Percentiles rank a stretch among this genome's conserved stretches.
These are phyloP conservation scores for Ceyx melanurus DNA, from an alignment of 2,113 vertebrate genomes.

Conservation along the genomic window DNA sequence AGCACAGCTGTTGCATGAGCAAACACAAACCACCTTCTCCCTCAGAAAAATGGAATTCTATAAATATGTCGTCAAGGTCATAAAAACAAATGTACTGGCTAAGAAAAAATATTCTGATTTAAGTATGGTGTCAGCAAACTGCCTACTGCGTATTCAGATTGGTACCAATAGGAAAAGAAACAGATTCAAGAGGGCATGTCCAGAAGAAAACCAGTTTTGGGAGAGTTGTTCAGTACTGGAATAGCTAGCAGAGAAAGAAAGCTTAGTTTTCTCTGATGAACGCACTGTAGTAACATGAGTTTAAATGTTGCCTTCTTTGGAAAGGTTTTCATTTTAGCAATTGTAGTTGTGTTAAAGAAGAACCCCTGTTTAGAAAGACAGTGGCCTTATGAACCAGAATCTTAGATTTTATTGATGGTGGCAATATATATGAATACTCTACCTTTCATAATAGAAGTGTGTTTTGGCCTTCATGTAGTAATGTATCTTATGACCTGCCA, in stretches of 20 bases:
- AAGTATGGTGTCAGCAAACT: not conserved
- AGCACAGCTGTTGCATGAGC: not conserved
- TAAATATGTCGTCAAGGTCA: not conserved
- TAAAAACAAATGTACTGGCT: not conserved
- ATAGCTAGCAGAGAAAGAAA: not conserved
- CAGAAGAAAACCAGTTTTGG: not conserved
- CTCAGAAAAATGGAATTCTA: not conserved
- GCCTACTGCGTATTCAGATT: not conserved
- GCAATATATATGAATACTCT: not conserved
- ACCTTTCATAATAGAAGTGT: not conserved
- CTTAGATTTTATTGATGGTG: not conserved
- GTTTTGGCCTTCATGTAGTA: not conserved
- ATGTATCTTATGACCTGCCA: not conserved
- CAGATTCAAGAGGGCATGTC: not conserved
- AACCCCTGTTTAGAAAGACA: not conserved
- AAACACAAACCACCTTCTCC: not conserved
- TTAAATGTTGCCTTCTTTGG: rapidly evolving
- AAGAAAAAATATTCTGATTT: not conserved
- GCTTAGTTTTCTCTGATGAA: not conserved
- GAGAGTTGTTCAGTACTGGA: not conserved
- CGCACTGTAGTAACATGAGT: not conserved
- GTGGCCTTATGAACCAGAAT: not conserved
- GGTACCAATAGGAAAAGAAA: not conserved
- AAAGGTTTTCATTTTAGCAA: not conserved
- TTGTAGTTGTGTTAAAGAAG: not conserved